Evolutionary conservation across 2,888 invertebrate genomes (phyloP), one percentile per base, ranked within the genome.

Genomic region (Patella caerulea): DNA sequence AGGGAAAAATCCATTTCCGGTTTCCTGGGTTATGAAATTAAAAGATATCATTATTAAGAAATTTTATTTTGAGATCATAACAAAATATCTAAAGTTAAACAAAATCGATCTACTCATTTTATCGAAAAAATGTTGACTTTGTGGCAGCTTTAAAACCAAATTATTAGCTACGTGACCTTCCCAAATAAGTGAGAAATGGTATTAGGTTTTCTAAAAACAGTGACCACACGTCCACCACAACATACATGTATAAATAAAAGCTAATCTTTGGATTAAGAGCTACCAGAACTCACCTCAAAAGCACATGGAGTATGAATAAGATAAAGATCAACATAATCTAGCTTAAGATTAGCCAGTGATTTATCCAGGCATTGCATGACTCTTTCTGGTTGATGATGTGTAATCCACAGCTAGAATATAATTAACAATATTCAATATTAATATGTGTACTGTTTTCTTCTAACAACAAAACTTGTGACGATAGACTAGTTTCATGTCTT

Each of bases 231-330:
- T 5, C 34, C 45, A 45, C 7, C 45, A 45, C 45, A 45, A 45
- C 45, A 45, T 9, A 45, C 45, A 45, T 45, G 45, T 45, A 45
- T 45, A 9, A 9, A 7, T 45, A 45, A 45, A 45, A 7, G 9
- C 45, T 45, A 45, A 45, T 1, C 45, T 45, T 45, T 3, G 34
- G 34, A 7, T 5, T 45, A 45, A 5, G 3, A 0, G 45, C 45
- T 45, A 45, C 1, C 45, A 45, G 45, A 9, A 45, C 74, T 75
- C 73, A 95, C 96, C 93, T 95, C 94, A 88, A 95, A 96, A 0
- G 94, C 96, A 88, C 95, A 94, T 0, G 97, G 97, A 96, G 96
- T 97, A 90, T 97, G 97, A 56, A 97, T 95, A 19, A 97, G 93
- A 89, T 96, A 97, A 70, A 97, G 93, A 91, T 97, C 97, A 75